Evolutionary conservation across 2,113 vertebrate genomes (phyloP).

Genomic region (Butastur rufipennis): DNA sequence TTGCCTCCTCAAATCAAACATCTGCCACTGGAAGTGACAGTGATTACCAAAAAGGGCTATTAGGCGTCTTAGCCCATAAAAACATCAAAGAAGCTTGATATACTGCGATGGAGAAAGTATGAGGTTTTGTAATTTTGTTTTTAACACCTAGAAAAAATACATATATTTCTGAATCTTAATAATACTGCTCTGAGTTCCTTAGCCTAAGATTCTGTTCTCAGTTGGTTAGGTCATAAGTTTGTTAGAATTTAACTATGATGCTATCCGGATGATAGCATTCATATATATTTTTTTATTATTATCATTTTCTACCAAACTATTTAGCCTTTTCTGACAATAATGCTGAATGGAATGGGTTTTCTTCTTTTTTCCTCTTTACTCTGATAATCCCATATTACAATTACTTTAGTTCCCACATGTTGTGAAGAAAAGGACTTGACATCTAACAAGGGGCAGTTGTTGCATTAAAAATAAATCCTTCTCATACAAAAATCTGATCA

Average conservation of each 20-base stretch:
- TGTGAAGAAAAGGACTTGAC: background rate
- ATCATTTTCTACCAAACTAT: background rate
- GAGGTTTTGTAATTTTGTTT: background rate
- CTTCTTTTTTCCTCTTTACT: background rate
- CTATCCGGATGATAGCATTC: background rate
- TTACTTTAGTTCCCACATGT: background rate
- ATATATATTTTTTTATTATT: background rate
- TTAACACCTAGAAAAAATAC: background rate
- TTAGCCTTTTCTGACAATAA: background rate
- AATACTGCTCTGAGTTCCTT: background rate
- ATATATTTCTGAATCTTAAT: background rate
- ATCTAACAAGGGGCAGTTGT: background rate
- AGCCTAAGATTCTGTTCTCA: background rate
- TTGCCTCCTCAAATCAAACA: slow-evolving; percentile 8
- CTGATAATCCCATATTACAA: background rate
- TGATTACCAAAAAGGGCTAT: background rate
- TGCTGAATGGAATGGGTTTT: background rate
- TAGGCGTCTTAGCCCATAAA: background rate
- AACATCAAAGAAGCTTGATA: background rate
- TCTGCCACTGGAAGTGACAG: slow-evolving; percentile 9
- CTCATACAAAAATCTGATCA: background rate
- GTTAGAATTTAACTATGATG: background rate
- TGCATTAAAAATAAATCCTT: background rate
- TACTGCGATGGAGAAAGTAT: background rate
- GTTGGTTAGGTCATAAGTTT: background rate